Evolutionary conservation across 2,113 vertebrate species (phyloP).

Genomic region (Sclerurus mexicanus): DNA sequence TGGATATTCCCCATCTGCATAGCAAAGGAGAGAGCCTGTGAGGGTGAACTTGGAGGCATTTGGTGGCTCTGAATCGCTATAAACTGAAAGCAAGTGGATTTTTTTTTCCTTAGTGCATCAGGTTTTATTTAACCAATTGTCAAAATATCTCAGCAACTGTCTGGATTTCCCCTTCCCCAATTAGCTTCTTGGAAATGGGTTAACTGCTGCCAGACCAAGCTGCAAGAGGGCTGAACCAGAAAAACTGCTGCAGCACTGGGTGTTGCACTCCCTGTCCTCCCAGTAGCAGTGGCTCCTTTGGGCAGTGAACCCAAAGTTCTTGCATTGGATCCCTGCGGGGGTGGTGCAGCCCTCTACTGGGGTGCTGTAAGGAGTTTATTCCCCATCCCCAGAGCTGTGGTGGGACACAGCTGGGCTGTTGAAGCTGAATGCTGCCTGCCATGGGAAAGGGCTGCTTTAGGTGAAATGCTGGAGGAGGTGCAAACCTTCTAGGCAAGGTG

Average conservation of each 20-base stretch:
- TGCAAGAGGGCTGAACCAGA: not conserved
- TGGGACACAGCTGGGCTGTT: not conserved
- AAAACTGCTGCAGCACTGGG: not conserved
- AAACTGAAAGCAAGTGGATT: not conserved
- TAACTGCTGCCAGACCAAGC: not conserved
- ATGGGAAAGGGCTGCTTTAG: not conserved
- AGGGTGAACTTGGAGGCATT: not conserved
- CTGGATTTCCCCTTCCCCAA: not conserved
- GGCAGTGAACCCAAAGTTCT: not conserved
- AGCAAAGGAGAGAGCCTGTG: not conserved
- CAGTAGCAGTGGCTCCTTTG: not conserved
- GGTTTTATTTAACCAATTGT: not conserved
- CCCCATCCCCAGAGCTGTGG: not conserved
- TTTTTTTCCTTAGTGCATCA: not conserved
- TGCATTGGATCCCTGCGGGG: fast-evolving
- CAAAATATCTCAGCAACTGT: not conserved
- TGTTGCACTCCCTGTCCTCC: not conserved
- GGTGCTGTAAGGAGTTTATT: not conserved
- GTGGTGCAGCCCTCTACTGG: no score
- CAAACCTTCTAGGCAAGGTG: not conserved
- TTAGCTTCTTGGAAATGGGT: not conserved
- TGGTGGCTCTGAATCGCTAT: not conserved
- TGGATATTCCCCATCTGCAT: not conserved
- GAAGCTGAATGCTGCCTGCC: not conserved
- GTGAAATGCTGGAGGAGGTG: not conserved